Conservation (phyloP, 2,888 invertebrate species). For the Lasioglossum villosulum region DNA sequence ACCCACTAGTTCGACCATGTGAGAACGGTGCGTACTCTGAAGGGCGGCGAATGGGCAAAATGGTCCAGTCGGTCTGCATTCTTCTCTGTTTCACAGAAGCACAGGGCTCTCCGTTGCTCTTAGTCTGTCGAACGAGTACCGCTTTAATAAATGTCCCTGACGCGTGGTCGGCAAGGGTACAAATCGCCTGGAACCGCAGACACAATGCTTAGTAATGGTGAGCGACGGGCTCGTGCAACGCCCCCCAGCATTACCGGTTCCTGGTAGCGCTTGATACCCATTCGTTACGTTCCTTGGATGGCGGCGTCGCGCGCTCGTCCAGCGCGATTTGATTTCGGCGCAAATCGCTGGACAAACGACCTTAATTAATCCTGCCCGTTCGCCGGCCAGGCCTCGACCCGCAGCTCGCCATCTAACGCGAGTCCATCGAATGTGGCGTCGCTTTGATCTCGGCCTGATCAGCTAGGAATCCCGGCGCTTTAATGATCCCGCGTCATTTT, state of each 20-base stretch:
- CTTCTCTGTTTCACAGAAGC: neutral
- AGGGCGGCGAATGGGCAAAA: conserved; percentile 21
- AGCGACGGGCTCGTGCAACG: conserved; percentile 75
- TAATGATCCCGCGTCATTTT: conserved; percentile 10
- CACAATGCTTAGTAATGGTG: conserved; percentile 82
- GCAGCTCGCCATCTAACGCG: conserved; percentile 56
- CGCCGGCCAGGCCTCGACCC: conserved; percentile 2
- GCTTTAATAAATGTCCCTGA: conserved; percentile 80
- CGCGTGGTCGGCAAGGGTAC: conserved; percentile 79
- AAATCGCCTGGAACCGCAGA: conserved; percentile 82
- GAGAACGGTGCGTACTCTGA: conserved; percentile 35
- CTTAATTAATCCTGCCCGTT: conserved; percentile 79
- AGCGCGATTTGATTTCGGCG: conserved; percentile 78
- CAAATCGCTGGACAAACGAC: conserved; percentile 80
- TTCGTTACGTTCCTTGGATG: conserved; percentile 78
- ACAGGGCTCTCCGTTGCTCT: neutral
- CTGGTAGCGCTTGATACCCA: conserved; percentile 71
- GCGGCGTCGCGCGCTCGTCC: conserved; percentile 56
- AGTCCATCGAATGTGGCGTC: conserved; percentile 50
- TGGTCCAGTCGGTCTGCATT: neutral
- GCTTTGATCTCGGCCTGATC: conserved; percentile 35
- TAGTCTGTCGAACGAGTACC: conserved; percentile 49
- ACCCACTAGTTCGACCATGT: neutral
- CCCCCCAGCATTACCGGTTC: conserved; percentile 62
- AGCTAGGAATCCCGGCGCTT: conserved; percentile 14